A percentile compares a stretch with the other conserved stretches of the same genome.
Conservation (phyloP, 2,113 vertebrate genomes). For the Neolamprologus brichardi region DNA sequence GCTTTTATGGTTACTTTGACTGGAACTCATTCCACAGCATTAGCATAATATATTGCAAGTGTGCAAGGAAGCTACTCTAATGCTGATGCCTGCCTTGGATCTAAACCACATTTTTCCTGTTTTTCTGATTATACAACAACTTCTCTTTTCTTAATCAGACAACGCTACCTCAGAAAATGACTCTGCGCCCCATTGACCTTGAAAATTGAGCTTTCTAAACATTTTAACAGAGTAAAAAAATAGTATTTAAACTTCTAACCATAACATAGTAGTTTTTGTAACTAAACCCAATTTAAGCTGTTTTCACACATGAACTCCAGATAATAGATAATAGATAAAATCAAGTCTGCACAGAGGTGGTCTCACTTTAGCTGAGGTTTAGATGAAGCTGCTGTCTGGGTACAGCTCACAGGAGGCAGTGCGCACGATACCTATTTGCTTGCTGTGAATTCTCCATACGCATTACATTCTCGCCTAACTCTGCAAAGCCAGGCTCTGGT, state of each 20-base stretch:
- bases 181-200: neutral
- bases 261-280: neutral
- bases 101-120: neutral
- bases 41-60: neutral
- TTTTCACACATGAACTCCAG: neutral
- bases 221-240: neutral
- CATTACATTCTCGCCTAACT: neutral
- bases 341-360: neutral
- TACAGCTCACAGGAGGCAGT: neutral
- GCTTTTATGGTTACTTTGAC: neutral
- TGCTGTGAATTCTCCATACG: neutral
- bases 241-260: neutral
- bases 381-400: neutral
- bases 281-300: neutral
- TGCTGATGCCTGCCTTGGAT: neutral
- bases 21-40: neutral
- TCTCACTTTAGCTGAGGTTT: neutral
- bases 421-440: accelerated
- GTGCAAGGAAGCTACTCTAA: neutral
- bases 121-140: neutral
- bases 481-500: neutral
- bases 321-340: neutral
- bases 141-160: neutral
- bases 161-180: neutral
- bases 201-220: neutral